Conservation (phyloP, 2,797 vertebrate genomes). For the Apogon talboti region DNA sequence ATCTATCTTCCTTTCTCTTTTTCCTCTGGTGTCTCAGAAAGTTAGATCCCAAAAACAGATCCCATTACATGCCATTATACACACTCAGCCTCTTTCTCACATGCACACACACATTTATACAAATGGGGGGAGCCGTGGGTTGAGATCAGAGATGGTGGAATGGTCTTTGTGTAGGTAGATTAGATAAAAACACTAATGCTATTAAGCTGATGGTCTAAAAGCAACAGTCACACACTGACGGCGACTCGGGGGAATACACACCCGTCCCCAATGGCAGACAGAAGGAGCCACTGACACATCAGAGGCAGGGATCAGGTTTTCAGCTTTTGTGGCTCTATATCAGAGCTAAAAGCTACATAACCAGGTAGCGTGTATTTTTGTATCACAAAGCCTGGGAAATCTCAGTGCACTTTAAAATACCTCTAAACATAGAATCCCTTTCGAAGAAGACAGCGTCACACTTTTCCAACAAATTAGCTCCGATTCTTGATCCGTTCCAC, state of each 20-base stretch:
- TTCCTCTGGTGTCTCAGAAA: slow-evolving; percentile 60
- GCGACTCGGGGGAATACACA: slow-evolving; percentile 70
- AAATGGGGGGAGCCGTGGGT: slow-evolving; percentile 40
- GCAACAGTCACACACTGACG: slow-evolving; percentile 68
- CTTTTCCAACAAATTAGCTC: neutral
- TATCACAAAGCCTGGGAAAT: slow-evolving; percentile 58
- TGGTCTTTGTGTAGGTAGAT: slow-evolving; percentile 72
- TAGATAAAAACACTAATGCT: slow-evolving; percentile 79
- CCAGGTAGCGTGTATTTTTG: slow-evolving; percentile 67
- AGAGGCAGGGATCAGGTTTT: slow-evolving; percentile 73
- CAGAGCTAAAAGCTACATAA: slow-evolving; percentile 71
- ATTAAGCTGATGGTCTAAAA: slow-evolving; percentile 78
- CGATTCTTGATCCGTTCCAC: too few species aligned
- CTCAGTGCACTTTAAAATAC: slow-evolving; percentile 40
- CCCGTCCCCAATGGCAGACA: slow-evolving; percentile 67
- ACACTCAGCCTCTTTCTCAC: slow-evolving; percentile 48
- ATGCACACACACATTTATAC: slow-evolving; percentile 49
- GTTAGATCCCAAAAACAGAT: slow-evolving; percentile 63
- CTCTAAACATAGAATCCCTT: slow-evolving; percentile 42
- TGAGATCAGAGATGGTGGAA: slow-evolving; percentile 53
- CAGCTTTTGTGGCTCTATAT: slow-evolving; percentile 72
- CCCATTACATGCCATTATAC: slow-evolving; percentile 65
- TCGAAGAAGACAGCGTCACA: slow-evolving; percentile 35
- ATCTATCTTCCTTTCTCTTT: slow-evolving; percentile 38
- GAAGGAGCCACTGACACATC: slow-evolving; percentile 72